Base-by-base conservation (phyloP, 2,113 vertebrate genomes). In the Petrocephalus zakoni region DNA sequence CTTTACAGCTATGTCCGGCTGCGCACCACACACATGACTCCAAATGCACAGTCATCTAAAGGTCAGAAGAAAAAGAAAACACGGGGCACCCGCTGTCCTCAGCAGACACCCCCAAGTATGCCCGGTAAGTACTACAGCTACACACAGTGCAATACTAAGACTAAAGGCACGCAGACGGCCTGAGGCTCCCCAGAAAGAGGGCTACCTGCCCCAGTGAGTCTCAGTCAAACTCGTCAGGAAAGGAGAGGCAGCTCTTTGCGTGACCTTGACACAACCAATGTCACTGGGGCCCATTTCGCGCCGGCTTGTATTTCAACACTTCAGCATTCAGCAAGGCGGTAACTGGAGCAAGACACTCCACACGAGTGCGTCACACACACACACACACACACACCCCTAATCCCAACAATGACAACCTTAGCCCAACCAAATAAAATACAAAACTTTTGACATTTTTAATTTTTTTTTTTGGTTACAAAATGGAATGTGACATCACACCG, bases 261-360 rank as follows among this genome's bases (percentile, higher is more conserved):
- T 89, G 92, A 92, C 92, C 91, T 93, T 93, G 91, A 93, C 78
- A 92, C 92, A 90, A 52, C 90, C 88, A 37, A 87, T 87, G 90
- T 91, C 82, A 88, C 89, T 90, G 85, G 88, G 82, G n/a, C 88
- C 21, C 49, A 55, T 21, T 61, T 84, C 61, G 89, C 89, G 89
- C 55, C 89, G 84, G 90, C 61, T 91, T 81, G 89, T 86, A 91
- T 92, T 93, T 91, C 90, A 91, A 87, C 72, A 88, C 88, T 91
- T 90, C 87, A 91, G 89, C 72, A 89, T 89, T 49, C 90, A 64
- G 42, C 75, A 87, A 42, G 56, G 51, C 85, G 89, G 83, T 82
- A 53, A 78, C 25, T 51, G 87, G 88, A 90, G 87, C 75, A 58
- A 88, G 55, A 51, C 68, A 42, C 25, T 86, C 34, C 53, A 42